Conservation (phyloP, 2,888 invertebrate species). For the Octodonta nipae region DNA sequence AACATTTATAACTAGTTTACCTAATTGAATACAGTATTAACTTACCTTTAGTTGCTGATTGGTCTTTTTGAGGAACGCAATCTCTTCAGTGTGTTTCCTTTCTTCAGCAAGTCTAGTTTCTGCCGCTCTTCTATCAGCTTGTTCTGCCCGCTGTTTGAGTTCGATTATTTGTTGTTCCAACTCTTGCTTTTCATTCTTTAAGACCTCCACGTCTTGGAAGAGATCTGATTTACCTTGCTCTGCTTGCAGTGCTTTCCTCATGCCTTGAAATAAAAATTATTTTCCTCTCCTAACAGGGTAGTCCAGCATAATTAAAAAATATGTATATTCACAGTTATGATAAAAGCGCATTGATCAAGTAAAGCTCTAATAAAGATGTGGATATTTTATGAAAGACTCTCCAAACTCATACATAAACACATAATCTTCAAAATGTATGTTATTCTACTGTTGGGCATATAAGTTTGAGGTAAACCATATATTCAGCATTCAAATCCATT, state of each 20-base stretch:
- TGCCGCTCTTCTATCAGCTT: constrained; percentile 65
- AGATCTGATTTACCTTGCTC: constrained; percentile 80
- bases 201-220: constrained; percentile 56
- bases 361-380: too few species aligned
- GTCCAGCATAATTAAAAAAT: too few species aligned
- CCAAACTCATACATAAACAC: too few species aligned
- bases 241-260: constrained; percentile 91
- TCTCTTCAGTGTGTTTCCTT: constrained; percentile 83
- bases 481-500: too few species aligned
- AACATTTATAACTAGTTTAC: background rate
- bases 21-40: background rate
- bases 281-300: too few species aligned
- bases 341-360: background rate
- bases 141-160: constrained; percentile 60
- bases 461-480: too few species aligned
- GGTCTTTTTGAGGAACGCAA: constrained; percentile 82
- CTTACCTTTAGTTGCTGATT: constrained; percentile 80
- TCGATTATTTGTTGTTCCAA: constrained; percentile 50
- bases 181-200: constrained; percentile 52
- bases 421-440: too few species aligned
- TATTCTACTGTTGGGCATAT: too few species aligned
- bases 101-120: constrained; percentile 81
- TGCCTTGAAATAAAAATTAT: constrained; percentile 28
- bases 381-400: too few species aligned
- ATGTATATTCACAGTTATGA: too few species aligned